Base-by-base conservation (phyloP, 2,888 invertebrate genomes). In the Corythucha ciliata region DNA sequence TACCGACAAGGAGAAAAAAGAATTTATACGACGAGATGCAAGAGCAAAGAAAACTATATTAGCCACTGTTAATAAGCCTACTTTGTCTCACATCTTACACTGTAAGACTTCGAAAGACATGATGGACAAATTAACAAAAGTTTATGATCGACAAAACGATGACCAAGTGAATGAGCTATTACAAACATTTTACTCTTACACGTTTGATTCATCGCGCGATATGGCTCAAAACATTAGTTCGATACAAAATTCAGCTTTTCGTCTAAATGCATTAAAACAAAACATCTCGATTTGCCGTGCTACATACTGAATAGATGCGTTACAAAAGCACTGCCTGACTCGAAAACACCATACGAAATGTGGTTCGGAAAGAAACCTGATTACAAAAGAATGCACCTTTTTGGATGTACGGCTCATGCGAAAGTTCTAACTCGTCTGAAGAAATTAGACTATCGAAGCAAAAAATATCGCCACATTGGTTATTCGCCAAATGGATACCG, bases 321-420 rank as follows among this genome's bases (percentile, higher is more conserved):
- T n/a, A n/a, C n/a, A n/a, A n/a, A n/a, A n/a, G n/a, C n/a, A n/a
- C n/a, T n/a, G n/a, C n/a, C n/a, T n/a, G n/a, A n/a, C n/a, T n/a
- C n/a, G n/a, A n/a, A n/a, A 20, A 41, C 41, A 10, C 41, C 41
- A 20, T 8, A 8, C 22, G 41, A 41, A 22, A 41, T 12, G 22
- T 41, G 41, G 41, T 41, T 21, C 8, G 20, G 41, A 8, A 21
- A 41, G 8, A 12, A 21, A 12, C 41, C 41, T 20, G 22, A 41
- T 22, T 8, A 12, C 8, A 21, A 20, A 12, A 41, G 16, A 7
- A 10, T 41, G 8, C 41, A 41, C 20, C 20, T 41, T 41, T 41
- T 41, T 41, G 41, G 41, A 10, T 20, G 20, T 21, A 14, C 16
- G 6, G 41, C 41, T 16, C 16, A 41, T 41, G 41, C 41, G 21